Base-by-base conservation (phyloP, 2,888 invertebrate species). In the Hydropsyche betteni region DNA sequence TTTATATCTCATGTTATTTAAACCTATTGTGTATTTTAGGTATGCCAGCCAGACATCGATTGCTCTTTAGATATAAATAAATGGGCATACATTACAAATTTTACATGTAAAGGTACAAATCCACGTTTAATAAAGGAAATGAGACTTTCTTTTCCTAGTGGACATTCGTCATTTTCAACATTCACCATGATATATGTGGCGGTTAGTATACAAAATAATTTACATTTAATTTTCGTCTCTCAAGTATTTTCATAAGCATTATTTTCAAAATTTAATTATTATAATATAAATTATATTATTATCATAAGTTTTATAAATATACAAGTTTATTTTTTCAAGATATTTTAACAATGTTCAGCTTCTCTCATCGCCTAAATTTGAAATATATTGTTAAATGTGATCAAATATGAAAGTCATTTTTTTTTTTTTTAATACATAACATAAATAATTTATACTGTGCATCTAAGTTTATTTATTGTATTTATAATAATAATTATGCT, bases 161-260 rank as follows among this genome's bases (percentile, higher is more conserved):
- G 96, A 33, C 96, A 96, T 85, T 94, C 96, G 14, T 95, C 95
- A 12, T 96, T 96, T 87, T 93, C 95, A 12, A 93, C 94, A 80
- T 96, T 92, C 82, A 91, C 94, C 55, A 94, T 95, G 94, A 85
- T 94, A 74, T 96, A 94, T 86, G 90, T 94, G 81, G 91, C 91
- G 83, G 95, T 95, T 88, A 93, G 93, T 91, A 80, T 72, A 33
- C 73, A 16, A 68, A 68, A 69, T 68, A 44, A 75, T 51, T 53
- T 55, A n/a, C 1, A 12, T 55, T 14, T 55, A 8, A 10, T 55
- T 6, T 10, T 55, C 16, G 1, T 10, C n/a, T 5, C 12, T 5
- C 14, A 2, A n/a, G 4, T 55, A n/a, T 51, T 51, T 1, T 51
- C n/a, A 12, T 12, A 2, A 51, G 8, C 8, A 12, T 51, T 51